Evolutionary conservation across 2,797 vertebrate species (phyloP).

Genomic region (Pempheris klunzingeri): DNA sequence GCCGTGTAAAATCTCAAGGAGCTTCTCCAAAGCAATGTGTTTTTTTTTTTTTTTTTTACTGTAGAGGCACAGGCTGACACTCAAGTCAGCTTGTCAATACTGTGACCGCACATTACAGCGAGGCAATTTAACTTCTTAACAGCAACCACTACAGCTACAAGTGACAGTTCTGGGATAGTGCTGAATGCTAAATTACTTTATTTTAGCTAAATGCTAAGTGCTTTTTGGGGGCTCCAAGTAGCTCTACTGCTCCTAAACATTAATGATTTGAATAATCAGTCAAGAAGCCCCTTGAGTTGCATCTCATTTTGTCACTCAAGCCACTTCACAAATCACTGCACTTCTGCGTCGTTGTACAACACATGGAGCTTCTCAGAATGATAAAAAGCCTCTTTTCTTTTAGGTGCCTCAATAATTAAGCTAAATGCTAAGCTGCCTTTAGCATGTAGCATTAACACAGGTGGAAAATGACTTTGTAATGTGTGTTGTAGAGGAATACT

Average conservation of each 20-base stretch:
- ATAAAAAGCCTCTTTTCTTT: slow-evolving; percentile 1
- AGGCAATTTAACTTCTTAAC: not conserved
- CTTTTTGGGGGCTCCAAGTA: not conserved
- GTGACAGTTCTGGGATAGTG: not conserved
- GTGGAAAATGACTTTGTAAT: not conserved
- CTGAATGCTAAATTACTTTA: too few relatives aligned
- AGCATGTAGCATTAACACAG: not conserved
- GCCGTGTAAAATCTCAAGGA: not conserved
- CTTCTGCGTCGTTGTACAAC: too few relatives aligned
- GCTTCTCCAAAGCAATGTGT: not conserved
- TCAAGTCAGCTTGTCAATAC: not conserved
- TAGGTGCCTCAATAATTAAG: not conserved
- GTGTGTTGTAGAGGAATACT: not conserved
- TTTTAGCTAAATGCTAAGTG: too few relatives aligned
- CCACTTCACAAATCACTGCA: too few relatives aligned
- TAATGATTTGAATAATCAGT: not conserved
- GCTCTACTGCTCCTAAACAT: not conserved
- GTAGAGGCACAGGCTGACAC: not conserved
- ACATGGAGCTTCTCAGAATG: too few relatives aligned
- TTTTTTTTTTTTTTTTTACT: too few relatives aligned
- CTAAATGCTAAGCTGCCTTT: not conserved
- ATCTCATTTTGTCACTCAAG: not conserved
- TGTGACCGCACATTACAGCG: slow-evolving; percentile 4
- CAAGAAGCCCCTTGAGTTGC: too few relatives aligned
- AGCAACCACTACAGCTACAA: not conserved